phyloP scores from a whole-genome alignment of 2,888 invertebrate species.

The Girardia tigrina region DNA sequence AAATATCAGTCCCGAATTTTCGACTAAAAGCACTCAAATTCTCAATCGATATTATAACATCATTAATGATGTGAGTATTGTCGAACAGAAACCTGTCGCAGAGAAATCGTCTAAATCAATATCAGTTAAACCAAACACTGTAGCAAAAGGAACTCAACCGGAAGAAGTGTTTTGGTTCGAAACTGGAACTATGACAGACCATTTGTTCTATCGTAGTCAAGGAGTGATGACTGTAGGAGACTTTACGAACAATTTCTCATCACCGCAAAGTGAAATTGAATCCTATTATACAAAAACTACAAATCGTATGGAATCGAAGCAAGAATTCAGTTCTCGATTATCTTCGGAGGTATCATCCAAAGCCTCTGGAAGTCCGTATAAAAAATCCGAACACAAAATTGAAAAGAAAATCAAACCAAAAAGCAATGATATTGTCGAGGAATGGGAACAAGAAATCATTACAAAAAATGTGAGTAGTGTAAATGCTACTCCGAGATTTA shows the following conservation, averaged over 20 bases:
- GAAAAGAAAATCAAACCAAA: background rate
- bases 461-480: background rate
- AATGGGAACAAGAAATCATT: background rate
- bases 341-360: background rate
- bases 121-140: background rate
- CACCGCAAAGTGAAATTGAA: background rate
- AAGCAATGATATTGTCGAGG: background rate
- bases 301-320: background rate
- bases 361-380: background rate
- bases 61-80: background rate
- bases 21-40: background rate
- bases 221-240: background rate
- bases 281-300: background rate
- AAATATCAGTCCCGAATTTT: background rate
- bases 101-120: background rate
- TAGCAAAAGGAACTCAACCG: background rate
- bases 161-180: background rate
- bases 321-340: background rate
- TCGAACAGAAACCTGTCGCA: background rate
- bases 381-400: background rate
- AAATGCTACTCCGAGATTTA: too few species aligned
- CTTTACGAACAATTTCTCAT: background rate
- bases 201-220: constrained; percentile 13
- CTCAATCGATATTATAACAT: background rate
- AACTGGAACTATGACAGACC: background rate